Conservation (phyloP, 2,113 vertebrate species). For the Eudorcas thomsonii region DNA sequence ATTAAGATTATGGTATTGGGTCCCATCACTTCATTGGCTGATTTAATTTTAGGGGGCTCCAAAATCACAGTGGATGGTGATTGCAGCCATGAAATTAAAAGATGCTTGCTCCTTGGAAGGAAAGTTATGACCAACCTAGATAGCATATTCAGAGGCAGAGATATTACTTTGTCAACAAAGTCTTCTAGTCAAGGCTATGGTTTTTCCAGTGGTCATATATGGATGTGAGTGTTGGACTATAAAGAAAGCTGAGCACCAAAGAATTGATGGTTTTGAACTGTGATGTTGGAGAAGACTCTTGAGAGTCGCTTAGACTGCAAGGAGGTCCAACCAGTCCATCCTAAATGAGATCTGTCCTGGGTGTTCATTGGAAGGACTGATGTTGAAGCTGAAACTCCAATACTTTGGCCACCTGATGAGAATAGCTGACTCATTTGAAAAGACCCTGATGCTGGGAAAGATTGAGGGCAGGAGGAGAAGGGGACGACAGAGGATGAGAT, state of each 20-base stretch:
- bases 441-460: background rate
- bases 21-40: background rate
- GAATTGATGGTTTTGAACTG: background rate
- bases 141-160: background rate
- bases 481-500: background rate
- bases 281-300: background rate
- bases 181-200: background rate
- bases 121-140: background rate
- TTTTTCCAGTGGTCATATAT: background rate
- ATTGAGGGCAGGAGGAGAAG: background rate
- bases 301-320: background rate
- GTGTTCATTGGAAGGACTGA: background rate
- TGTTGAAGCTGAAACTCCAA: background rate
- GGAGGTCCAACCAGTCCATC: background rate
- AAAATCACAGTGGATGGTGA: background rate
- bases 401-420: background rate
- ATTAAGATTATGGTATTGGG: background rate
- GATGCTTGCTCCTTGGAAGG: fast-evolving
- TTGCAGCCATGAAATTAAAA: background rate
- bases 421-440: background rate
- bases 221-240: background rate
- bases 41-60: no score
- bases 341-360: background rate
- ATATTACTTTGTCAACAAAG: background rate
- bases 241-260: background rate